Evolutionary conservation across 2,797 vertebrate species (phyloP).

Genomic region (Coregonus ussuriensis): DNA sequence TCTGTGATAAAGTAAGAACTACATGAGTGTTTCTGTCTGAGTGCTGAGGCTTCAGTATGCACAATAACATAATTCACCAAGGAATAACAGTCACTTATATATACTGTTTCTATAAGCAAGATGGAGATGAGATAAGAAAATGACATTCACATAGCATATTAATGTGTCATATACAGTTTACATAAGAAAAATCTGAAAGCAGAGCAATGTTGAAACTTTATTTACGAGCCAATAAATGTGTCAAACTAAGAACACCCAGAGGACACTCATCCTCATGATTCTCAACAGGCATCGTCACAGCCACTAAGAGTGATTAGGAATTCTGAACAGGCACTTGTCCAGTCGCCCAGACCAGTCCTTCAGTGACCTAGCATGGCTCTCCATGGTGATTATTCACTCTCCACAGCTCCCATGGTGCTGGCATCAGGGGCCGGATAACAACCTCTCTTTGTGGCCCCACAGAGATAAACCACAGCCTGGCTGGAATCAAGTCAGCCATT

Average conservation of each 20-base stretch:
- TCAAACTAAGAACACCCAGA: not conserved
- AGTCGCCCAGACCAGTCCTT: not conserved
- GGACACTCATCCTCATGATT: not conserved
- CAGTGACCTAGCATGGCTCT: constrained; percentile 15
- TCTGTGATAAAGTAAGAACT: not conserved
- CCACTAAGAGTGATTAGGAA: not conserved
- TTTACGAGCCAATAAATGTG: not conserved
- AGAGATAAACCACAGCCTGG: constrained; percentile 13
- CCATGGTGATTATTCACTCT: constrained; percentile 15
- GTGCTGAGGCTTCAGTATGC: not conserved
- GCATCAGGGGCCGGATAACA: not conserved
- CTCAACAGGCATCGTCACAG: constrained; percentile 4
- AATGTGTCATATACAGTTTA: not conserved
- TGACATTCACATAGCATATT: not conserved
- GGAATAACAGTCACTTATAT: not conserved
- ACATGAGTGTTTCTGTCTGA: not conserved
- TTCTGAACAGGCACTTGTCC: not conserved
- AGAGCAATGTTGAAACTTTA: not conserved
- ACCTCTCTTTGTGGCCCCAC: not conserved
- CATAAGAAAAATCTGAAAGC: not conserved
- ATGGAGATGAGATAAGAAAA: not conserved
- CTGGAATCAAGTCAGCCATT: constrained; percentile 38
- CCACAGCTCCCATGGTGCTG: not conserved
- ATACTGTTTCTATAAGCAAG: not conserved
- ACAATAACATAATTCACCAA: constrained; percentile 7